Conservation (phyloP, 2,888 invertebrate genomes). For the Drosophila aldrichi region DNA sequence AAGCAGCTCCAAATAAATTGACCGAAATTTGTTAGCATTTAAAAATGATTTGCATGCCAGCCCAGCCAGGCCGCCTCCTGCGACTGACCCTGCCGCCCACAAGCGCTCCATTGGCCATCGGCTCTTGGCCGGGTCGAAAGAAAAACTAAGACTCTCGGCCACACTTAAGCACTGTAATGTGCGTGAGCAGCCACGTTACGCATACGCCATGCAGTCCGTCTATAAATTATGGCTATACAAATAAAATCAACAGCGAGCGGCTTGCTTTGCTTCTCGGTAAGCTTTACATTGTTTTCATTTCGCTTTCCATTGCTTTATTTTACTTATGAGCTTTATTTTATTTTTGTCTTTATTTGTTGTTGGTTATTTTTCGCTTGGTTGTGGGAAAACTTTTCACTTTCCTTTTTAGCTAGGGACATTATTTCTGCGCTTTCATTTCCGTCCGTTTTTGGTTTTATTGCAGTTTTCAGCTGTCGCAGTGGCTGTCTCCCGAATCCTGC, state of each 20-base stretch:
- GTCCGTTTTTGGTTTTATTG: slow-evolving; percentile 71
- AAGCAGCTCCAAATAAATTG: slow-evolving; percentile 67
- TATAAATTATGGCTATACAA: slow-evolving; percentile 74
- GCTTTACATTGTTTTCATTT: slow-evolving; percentile 31
- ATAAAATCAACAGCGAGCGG: slow-evolving; percentile 65
- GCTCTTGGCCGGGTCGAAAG: background rate
- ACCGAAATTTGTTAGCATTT: slow-evolving; percentile 79
- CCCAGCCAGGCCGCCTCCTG: slow-evolving; percentile 13
- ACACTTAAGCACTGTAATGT: slow-evolving; percentile 59
- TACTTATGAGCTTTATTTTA: slow-evolving; percentile 39
- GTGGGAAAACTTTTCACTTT: slow-evolving; percentile 66
- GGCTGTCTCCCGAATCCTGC: slow-evolving; percentile 5
- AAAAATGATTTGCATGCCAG: slow-evolving; percentile 74
- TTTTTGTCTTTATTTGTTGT: slow-evolving; percentile 14
- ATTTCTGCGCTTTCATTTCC: slow-evolving; percentile 76
- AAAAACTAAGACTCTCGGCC: slow-evolving; percentile 20
- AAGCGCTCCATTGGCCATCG: slow-evolving; percentile 6
- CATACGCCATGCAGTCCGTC: slow-evolving; percentile 35
- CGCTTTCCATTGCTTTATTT: slow-evolving; percentile 21
- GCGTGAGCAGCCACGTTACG: slow-evolving; percentile 27
- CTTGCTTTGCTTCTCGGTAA: slow-evolving; percentile 39
- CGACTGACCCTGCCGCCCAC: background rate
- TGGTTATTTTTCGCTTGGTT: slow-evolving; percentile 24
- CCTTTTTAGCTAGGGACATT: slow-evolving; percentile 64
- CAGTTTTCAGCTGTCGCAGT: slow-evolving; percentile 59